Percentiles rank a stretch among this genome's conserved stretches.
Evolutionary conservation across 1,140 invertebrate genomes (phyloP).

Genomic region (Zaprionus davidi): DNA sequence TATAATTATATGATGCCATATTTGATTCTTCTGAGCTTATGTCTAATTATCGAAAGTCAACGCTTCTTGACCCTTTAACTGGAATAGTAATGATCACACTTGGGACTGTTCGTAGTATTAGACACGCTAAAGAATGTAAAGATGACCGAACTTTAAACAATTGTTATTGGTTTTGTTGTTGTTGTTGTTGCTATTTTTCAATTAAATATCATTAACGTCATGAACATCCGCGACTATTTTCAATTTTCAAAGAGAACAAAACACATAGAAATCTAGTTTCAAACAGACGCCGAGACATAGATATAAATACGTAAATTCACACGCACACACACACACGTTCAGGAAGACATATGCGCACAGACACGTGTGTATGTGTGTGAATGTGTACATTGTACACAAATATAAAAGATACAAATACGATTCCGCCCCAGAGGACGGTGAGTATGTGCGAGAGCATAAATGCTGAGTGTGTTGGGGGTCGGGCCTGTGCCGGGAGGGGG

Average conservation of each 20-base stretch:
- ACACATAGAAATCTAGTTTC: conserved; percentile 30
- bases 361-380: conserved; percentile 20
- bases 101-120: neutral
- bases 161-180: conserved; percentile 26
- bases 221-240: conserved; percentile 59
- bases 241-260: conserved; percentile 58
- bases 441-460: conserved; percentile 42
- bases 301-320: conserved; percentile 12
- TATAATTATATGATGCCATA: neutral
- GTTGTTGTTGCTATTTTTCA: conserved; percentile 36
- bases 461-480: conserved; percentile 18
- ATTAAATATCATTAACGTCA: conserved; percentile 57
- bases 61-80: neutral
- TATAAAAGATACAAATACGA: conserved; percentile 57
- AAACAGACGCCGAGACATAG: conserved; percentile 4
- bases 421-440: conserved; percentile 21
- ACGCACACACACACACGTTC: conserved; percentile 33
- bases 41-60: neutral
- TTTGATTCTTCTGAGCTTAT: neutral
- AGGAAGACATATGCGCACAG: conserved; percentile 22
- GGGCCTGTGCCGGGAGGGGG: conserved; percentile 3
- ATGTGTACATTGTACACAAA: conserved; percentile 51
- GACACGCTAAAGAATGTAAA: neutral
- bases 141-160: conserved; percentile 12
- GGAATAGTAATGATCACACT: neutral